These are phyloP conservation scores for Notothenia coriiceps DNA, from an alignment of 2,113 vertebrate species.

Conservation along the genomic window DNA sequence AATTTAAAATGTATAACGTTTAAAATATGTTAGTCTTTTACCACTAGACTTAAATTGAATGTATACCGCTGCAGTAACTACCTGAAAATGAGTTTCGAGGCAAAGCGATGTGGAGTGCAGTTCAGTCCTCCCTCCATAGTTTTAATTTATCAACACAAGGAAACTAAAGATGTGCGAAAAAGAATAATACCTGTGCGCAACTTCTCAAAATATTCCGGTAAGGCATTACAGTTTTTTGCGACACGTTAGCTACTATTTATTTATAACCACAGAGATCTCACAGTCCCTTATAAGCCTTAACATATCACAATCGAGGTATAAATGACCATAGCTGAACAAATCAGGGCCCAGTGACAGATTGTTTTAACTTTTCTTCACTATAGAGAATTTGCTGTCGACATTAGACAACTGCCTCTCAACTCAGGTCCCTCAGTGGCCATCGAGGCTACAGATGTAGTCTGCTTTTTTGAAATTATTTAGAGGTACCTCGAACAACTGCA, in stretches of 20 bases:
- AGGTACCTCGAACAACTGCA: background rate
- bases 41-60: background rate
- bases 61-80: rapidly evolving
- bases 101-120: slow-evolving; percentile 91
- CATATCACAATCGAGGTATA: background rate
- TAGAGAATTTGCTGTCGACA: no score
- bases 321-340: background rate
- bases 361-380: no score
- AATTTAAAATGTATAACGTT: background rate
- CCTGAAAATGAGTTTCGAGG: slow-evolving; percentile 82
- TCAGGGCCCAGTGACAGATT: background rate
- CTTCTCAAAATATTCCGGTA: slow-evolving; percentile 92
- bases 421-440: no score
- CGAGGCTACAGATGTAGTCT: no score
- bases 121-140: slow-evolving; percentile 92
- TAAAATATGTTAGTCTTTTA: background rate
- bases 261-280: no score
- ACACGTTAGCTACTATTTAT: no score
- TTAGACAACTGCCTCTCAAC: no score
- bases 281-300: no score
- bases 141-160: slow-evolving; percentile 87
- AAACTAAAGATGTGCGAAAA: slow-evolving; percentile 83
- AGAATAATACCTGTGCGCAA: slow-evolving; percentile 92
- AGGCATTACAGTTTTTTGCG: background rate
- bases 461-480: background rate